Evolutionary conservation across 2,888 invertebrate species (phyloP), one percentile per base, ranked within the genome.

Genomic region (Drosophila gaucha): DNA sequence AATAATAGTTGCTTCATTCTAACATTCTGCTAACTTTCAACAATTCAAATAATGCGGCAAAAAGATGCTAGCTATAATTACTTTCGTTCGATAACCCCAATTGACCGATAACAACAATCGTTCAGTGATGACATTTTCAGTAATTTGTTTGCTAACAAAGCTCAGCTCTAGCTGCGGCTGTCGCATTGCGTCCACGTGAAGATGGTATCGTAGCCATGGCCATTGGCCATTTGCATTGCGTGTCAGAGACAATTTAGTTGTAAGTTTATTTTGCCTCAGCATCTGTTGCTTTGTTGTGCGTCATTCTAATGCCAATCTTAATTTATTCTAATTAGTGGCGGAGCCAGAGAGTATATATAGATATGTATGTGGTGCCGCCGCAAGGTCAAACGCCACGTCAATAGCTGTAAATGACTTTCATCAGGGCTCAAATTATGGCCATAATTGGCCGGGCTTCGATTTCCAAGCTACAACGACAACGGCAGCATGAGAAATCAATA

Each of bases 401-500:
- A 63, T 63, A 70, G 70, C 67, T 68, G 70, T 57, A 80, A 82
- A 78, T 75, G 73, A 54, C 65, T 82, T 73, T 70, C 72, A 67
- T 68, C 60, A 62, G 55, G 30, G 43, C 77, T 35, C 26, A 59
- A 67, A 74, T 73, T 46, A 57, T 72, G 38, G 38, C 44, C 43
- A 62, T 67, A 47, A 67, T 67, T 72, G 59, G 28, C 50, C 36
- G 28, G 49, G 38, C 68, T 63, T 24, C 6, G 28, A 33, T 62
- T 33, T 12, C 30, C 36, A 18, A 38, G 44, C 46, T 24, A 28
- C 36, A 16, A 46, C 39, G 33, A 14, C 44, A 66, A 9, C 39
- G 47, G 43, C 33, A 52, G 36, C 57, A 36, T 74, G 78, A 66
- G 69, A 74, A 87, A 85, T 83, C 83, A 86, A 83, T 87, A 85